Evolutionary conservation across 2,113 vertebrate species (phyloP), one percentile per base, ranked within the genome.

Genomic region (Phalacrocorax carbo): DNA sequence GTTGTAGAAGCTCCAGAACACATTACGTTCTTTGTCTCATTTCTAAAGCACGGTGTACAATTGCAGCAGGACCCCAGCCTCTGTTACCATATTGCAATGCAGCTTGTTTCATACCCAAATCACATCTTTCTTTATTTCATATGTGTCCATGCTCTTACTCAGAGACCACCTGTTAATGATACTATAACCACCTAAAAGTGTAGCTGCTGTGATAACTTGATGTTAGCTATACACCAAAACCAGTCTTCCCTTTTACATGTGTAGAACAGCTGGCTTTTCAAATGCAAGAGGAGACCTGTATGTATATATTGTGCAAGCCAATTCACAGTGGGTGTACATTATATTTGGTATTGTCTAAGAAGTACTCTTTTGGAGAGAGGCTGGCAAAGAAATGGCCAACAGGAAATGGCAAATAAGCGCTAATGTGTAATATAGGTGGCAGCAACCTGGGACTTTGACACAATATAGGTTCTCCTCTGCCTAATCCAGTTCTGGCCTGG

Each of bases 21-120:
- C 3, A 0, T 52, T 49, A 7, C 2, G 3, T 40, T 78, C 18
- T 58, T 83, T 2, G 2, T 42, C 27, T n/a, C 7, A 32, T 57
- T 96, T 76, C 30, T 40, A 34, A 86, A 48, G 22, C 20, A 38
- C 13, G 6, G 21, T 66, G 4, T 7, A 4, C 25, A 62, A 32
- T 15, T 78, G 7, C 46, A 58, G 5, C 7, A 51, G 27, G 54
- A 57, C 4, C 11, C 6, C 2, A 1, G 34, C 71, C 27, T 76
- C 21, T 93, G 11, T 36, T 75, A n/a, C 18, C 1, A 1, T 52
- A 19, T 34, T 87, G 17, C 15, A 88, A 14, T 49, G 11, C 21
- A 68, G 8, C 27, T 27, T 40, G 4, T 60, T 90, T 92, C 32
- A 44, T 71, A 36, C 2, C 2, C 7, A 60, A 14, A n/a, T 71